Evolutionary conservation across 2,113 vertebrate genomes (phyloP).

Genomic region (Notothenia rossii): DNA sequence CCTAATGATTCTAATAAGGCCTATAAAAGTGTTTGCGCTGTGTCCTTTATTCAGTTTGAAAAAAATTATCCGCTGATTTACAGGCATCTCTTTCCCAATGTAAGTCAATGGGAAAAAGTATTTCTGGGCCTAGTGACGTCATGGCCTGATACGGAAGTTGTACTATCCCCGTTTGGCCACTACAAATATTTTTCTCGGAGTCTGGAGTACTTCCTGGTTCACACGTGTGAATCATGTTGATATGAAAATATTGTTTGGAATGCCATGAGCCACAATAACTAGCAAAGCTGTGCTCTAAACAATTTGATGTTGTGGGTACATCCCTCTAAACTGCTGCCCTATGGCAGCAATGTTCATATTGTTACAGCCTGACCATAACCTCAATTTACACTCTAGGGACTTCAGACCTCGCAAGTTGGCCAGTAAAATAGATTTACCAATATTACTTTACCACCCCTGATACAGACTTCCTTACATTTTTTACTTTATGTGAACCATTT

Average conservation of each 20-base stretch:
- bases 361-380: not conserved
- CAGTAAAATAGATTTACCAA: constrained; percentile 22
- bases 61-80: no score
- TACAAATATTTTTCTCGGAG: no score
- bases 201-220: no score
- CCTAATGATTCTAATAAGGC: no score
- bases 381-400: not conserved
- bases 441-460: not conserved
- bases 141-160: no score
- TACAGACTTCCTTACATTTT: not conserved
- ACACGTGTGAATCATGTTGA: not conserved
- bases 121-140: no score
- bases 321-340: constrained; percentile 2
- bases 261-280: not conserved
- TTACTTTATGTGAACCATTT: not conserved
- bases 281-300: constrained; percentile 6
- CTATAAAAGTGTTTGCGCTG: no score
- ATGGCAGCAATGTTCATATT: constrained; percentile 20
- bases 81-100: no score
- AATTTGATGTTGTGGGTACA: constrained; percentile 18
- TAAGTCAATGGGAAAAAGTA: no score
- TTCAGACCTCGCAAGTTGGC: constrained; percentile 6
- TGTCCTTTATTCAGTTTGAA: no score
- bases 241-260: not conserved
- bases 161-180: no score